Evolutionary conservation across 2,797 vertebrate genomes (phyloP).

Genomic region (Schizothorax lantsangensis): DNA sequence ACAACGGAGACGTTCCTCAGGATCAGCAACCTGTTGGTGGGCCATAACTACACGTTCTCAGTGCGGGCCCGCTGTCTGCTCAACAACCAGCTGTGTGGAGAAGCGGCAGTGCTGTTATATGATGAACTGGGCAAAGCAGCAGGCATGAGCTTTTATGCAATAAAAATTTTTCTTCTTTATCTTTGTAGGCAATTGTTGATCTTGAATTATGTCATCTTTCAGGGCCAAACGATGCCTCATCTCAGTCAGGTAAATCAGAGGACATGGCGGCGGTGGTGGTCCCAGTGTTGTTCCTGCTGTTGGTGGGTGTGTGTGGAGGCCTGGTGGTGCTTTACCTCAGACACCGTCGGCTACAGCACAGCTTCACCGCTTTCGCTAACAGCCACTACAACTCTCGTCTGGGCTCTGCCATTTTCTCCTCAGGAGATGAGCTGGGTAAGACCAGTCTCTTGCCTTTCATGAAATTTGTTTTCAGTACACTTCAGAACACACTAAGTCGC

Average conservation of each 20-base stretch:
- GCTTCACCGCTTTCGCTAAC: conserved; percentile 94
- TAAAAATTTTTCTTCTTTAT: not conserved
- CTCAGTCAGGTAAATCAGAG: conserved; percentile 61
- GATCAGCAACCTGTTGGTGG: conserved; percentile 86
- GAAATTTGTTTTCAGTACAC: not conserved
- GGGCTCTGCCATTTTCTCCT: conserved; percentile 96
- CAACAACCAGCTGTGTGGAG: conserved; percentile 90
- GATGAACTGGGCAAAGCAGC: conserved; percentile 83
- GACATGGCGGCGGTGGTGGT: conserved; percentile 93
- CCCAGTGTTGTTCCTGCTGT: conserved; percentile 90
- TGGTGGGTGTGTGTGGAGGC: conserved; percentile 86
- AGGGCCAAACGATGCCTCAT: conserved; percentile 73
- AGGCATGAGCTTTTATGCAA: conserved; percentile 4
- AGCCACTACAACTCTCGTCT: conserved; percentile 98
- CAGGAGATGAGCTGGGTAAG: conserved; percentile 93
- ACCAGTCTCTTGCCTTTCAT: not conserved
- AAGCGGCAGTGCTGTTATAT: conserved; percentile 87
- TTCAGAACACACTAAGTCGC: not conserved
- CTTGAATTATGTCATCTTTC: not conserved
- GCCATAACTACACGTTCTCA: conserved; percentile 94
- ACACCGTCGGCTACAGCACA: conserved; percentile 93
- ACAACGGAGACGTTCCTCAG: conserved; percentile 94
- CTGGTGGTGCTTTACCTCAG: conserved; percentile 88
- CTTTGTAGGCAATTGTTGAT: not conserved
- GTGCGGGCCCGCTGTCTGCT: conserved; percentile 93